Evolutionary conservation across 35 echinoderm and acorn worm genomes (phyloP), one percentile per base, ranked within the genome.

Genomic region (Apostichopus parvimensis): DNA sequence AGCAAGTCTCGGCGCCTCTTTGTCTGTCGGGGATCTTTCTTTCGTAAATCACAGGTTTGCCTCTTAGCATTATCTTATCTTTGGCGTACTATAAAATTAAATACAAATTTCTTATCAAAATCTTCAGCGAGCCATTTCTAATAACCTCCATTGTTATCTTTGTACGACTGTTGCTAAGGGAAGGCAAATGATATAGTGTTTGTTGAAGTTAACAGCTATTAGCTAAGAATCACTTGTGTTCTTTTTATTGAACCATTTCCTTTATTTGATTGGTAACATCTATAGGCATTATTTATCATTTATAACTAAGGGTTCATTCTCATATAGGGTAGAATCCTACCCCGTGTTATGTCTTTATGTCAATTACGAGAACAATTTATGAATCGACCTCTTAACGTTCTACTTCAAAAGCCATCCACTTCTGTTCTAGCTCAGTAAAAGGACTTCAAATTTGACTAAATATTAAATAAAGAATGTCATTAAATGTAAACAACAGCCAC

Each of bases 101-200:
- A 56, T 34, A 82, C 79, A 82, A 82, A 82, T 82, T 82, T 82
- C 79, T 82, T 82, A 82, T 82, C 79, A 82, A 82, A 82, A 82
- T 82, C 79, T 34, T 53, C 34, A 54, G 26, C 18, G 54, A 53
- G 79, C 79, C 18, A 53, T 56, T 82, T 56, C 55, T 82, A 82
- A 82, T 34, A 45, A 55, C 45, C 11, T 82, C 17, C 17, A 53
- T 18, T 56, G 52, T 54, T 82, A 54, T 82, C 52, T 53, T 45
- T 10, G 17, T 17, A 56, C 11, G 10, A 53, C 45, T 82, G 79
- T 82, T 54, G 79, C 79, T 82, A 15, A 9, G 14, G 34, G 8
- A 13, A 53, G 52, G 34, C 9, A 55, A 68, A 82, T 82, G 79
- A 82, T 82, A 82, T 82, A 82, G 79, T 82, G 79, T 82, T 82